Evolutionary conservation across 2,113 vertebrate species (phyloP).

Genomic region (Tragelaphus buxtoni): DNA sequence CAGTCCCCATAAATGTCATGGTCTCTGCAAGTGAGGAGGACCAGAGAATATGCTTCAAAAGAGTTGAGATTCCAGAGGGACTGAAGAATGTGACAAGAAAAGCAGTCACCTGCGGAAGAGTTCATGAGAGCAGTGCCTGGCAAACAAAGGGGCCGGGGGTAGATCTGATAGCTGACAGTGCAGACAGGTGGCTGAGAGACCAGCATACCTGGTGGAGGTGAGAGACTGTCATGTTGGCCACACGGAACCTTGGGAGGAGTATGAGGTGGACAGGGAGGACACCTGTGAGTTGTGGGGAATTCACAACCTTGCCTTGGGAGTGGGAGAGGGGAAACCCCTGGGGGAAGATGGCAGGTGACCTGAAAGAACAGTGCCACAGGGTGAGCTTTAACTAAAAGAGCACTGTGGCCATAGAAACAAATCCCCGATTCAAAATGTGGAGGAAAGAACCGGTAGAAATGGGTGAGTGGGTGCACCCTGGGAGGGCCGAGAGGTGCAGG

Average conservation of each 20-base stretch:
- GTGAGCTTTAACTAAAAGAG: neutral
- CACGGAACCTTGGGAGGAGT: fast-evolving
- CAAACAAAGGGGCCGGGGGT: fast-evolving
- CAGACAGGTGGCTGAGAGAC: fast-evolving
- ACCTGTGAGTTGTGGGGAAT: neutral
- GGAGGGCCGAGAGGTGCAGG: fast-evolving
- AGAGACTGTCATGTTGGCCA: neutral
- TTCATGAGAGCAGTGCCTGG: fast-evolving
- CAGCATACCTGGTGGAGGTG: fast-evolving
- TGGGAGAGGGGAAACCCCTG: fast-evolving
- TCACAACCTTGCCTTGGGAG: neutral
- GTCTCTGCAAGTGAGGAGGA: neutral
- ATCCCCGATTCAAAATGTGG: fast-evolving
- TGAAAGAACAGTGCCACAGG: too few species aligned
- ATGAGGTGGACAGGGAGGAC: fast-evolving
- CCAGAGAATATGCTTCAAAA: neutral
- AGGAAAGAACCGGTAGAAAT: neutral
- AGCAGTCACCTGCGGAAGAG: too few species aligned
- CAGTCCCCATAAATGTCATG: neutral
- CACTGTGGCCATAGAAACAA: neutral
- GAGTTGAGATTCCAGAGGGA: neutral
- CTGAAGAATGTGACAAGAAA: neutral
- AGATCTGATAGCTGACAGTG: neutral
- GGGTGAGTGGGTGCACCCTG: too few species aligned
- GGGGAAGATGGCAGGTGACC: too few species aligned